Evolutionary conservation across 1,140 invertebrate species (phyloP).

Genomic region (Frieseomelitta varia): DNA sequence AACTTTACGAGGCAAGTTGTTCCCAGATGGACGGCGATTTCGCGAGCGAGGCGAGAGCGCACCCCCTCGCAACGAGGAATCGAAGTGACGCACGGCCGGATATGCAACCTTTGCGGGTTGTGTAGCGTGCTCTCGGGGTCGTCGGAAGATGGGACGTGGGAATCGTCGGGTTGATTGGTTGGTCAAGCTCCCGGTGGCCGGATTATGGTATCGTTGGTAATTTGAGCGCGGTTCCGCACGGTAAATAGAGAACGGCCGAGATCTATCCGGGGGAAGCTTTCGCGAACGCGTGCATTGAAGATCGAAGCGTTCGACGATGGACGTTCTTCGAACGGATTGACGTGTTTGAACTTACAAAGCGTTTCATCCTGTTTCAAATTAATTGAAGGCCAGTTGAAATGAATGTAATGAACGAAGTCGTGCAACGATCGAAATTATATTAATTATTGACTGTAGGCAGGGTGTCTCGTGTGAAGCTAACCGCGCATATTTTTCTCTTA

Average conservation of each 20-base stretch:
- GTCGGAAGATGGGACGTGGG: background rate
- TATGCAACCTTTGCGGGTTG: background rate
- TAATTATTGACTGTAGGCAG: no score
- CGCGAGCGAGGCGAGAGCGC: background rate
- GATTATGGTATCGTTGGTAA: constrained; percentile 15
- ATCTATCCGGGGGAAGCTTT: background rate
- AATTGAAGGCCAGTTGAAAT: constrained; percentile 1
- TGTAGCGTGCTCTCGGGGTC: background rate
- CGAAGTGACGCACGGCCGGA: background rate
- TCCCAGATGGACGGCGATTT: background rate
- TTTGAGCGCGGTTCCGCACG: background rate
- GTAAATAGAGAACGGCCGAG: background rate
- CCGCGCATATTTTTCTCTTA: no score
- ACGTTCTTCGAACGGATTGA: background rate
- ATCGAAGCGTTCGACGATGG: background rate
- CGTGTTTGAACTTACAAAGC: background rate
- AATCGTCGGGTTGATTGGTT: background rate
- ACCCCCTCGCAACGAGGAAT: background rate
- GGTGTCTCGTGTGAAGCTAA: no score
- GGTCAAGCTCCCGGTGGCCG: background rate
- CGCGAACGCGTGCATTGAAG: background rate
- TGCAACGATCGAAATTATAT: constrained; percentile 7
- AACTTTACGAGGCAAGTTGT: constrained; percentile 9
- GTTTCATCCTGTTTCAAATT: background rate
- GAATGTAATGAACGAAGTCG: background rate